phyloP scores from a whole-genome alignment of 2,888 invertebrate genomes.

The Tipula confusa region DNA sequence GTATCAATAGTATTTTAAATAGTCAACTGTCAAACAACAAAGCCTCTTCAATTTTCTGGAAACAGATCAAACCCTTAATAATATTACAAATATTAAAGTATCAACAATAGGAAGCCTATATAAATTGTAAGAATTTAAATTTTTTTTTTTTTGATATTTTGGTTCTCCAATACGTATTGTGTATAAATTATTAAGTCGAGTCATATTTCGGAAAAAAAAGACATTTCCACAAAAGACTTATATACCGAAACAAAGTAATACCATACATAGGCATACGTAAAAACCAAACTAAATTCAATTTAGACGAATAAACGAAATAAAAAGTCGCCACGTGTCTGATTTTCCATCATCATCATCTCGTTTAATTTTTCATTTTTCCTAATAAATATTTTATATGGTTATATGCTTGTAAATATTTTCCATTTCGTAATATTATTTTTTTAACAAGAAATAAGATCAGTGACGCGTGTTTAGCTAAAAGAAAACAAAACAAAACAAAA shows the following conservation, averaged over 20 bases:
- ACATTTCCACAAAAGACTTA: not conserved
- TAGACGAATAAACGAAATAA: not conserved
- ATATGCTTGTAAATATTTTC: not conserved
- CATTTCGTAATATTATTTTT: not conserved
- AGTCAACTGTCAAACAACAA: no score
- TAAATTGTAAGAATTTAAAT: not conserved
- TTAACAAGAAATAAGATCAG: slow-evolving; percentile 6
- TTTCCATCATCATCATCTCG: not conserved
- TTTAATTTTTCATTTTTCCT: not conserved
- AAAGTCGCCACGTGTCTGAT: not conserved
- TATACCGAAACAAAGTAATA: not conserved
- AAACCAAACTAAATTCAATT: not conserved
- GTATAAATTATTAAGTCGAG: not conserved
- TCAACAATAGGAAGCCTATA: not conserved
- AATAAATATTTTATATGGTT: not conserved
- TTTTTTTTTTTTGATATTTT: not conserved
- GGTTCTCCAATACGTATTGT: not conserved
- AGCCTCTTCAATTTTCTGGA: no score
- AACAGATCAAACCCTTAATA: not conserved
- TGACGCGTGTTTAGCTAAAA: not conserved
- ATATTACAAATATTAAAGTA: not conserved
- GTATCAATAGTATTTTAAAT: no score
- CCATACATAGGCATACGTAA: not conserved
- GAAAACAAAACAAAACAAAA: no score
- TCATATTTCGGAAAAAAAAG: not conserved